These are phyloP conservation scores for Protodeltote pygarga DNA, from an alignment of 2,888 invertebrate genomes.

Conservation along the genomic window DNA sequence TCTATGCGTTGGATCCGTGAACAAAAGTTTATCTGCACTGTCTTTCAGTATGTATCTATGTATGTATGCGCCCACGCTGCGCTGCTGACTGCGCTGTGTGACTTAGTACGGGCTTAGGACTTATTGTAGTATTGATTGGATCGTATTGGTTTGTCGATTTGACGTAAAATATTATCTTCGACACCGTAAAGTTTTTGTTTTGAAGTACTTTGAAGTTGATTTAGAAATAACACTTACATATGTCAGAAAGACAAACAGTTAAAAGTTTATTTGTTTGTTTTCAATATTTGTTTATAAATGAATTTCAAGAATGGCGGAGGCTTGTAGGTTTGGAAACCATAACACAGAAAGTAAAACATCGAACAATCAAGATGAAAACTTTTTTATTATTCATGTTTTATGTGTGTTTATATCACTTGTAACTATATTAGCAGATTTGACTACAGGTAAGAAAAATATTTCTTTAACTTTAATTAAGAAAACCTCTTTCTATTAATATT, in stretches of 20 bases:
- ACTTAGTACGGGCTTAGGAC: too few relatives aligned
- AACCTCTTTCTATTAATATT: conserved; percentile 20
- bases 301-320: conserved; percentile 76
- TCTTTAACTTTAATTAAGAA: background rate
- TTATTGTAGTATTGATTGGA: conserved; percentile 40
- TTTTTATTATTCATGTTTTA: conserved; percentile 83
- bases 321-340: conserved; percentile 73
- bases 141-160: conserved; percentile 52
- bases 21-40: conserved; percentile 15
- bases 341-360: conserved; percentile 68
- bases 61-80: conserved; percentile 52
- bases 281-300: conserved; percentile 47
- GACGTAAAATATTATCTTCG: conserved; percentile 38
- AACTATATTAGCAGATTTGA: conserved; percentile 86
- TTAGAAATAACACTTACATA: conserved; percentile 29
- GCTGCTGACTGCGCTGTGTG: too few relatives aligned
- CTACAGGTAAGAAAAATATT: conserved; percentile 80
- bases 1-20: conserved; percentile 6
- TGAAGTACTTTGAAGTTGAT: conserved; percentile 11
- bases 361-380: conserved; percentile 76
- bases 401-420: conserved; percentile 86
- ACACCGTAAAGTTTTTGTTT: conserved; percentile 12
- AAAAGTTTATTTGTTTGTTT: conserved; percentile 30
- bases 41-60: background rate
- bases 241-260: conserved; percentile 16